A percentile compares a stretch with the other conserved stretches of the same genome.
These are phyloP conservation scores for Lasioglossum villosulum DNA, from an alignment of 2,888 invertebrate genomes.

Conservation along the genomic window DNA sequence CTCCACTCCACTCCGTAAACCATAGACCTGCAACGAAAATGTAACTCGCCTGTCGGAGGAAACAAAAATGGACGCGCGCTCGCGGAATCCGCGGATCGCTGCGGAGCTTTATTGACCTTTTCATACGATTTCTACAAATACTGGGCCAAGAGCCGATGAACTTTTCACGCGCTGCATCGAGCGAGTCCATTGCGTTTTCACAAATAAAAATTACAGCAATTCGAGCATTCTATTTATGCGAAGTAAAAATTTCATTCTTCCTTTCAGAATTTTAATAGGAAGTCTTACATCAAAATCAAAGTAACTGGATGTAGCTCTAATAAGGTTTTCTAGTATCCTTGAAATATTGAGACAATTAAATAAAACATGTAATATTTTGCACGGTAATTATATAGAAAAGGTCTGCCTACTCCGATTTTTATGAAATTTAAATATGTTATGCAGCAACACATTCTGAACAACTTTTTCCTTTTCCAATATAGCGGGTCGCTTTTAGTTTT, in stretches of 20 bases:
- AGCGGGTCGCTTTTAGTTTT: too few relatives aligned
- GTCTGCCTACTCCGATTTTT: too few relatives aligned
- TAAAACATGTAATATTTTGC: too few relatives aligned
- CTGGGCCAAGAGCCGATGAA: not conserved
- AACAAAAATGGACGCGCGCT: constrained; percentile 31
- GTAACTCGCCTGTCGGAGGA: not conserved
- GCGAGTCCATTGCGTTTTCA: not conserved
- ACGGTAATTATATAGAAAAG: too few relatives aligned
- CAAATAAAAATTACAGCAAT: not conserved
- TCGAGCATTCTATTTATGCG: too few relatives aligned
- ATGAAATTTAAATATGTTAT: too few relatives aligned
- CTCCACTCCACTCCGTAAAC: not conserved
- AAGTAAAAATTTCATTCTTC: not conserved
- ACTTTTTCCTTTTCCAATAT: too few relatives aligned
- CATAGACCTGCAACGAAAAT: constrained; percentile 30
- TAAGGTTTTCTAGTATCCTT: not conserved
- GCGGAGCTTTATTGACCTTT: constrained; percentile 2
- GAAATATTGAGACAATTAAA: too few relatives aligned
- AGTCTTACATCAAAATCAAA: too few relatives aligned
- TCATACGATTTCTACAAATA: not conserved
- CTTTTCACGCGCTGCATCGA: not conserved
- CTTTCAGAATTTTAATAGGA: not conserved
- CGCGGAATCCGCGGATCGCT: not conserved
- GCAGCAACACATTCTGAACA: too few relatives aligned
- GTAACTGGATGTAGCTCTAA: not conserved